Evolutionary conservation across 2,888 invertebrate genomes (phyloP), one percentile per base, ranked within the genome.

Genomic region (Lacanobia oleracea): DNA sequence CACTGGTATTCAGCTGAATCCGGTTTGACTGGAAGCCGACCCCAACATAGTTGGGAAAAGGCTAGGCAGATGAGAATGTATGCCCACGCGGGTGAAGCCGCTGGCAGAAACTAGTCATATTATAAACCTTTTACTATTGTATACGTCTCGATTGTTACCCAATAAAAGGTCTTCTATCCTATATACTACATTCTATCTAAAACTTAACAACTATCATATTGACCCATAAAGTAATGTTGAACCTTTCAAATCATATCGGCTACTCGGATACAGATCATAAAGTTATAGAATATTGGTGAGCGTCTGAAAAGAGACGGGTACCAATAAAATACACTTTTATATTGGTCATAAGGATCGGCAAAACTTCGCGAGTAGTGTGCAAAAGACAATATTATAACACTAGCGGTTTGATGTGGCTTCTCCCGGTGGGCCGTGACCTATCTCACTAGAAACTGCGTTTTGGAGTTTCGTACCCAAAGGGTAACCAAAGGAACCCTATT

Each of bases 311-410:
- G 10, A 6, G 56, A 56, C 61, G 2, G 60, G 0, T 0, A 0
- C 1, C n/a, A 45, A 62, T 75, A 75, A 74, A 74, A 61, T 2
- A 53, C 61, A 50, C 1, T 43, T 74, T 67, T 56, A 56, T 74
- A 61, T 18, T 50, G 23, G 9, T 3, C 16, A 21, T 66, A 53
- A 27, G 62, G 2, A 18, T 50, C n/a, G 33, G 0, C 1, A 12
- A 21, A 54, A 60, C 40, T 60, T 56, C 16, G 2, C 10, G 14
- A 50, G 21, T 43, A 0, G 23, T 16, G 10, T 67, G 43, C 8
- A n/a, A 50, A 50, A 56, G 40, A 23, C 40, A 43, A 14, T 71
- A 48, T 37, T 45, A 27, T 48, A 10, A 16, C 2, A 12, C 18
- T 14, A 37, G 5, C 33, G 33, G 0, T 2, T 45, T 45, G n/a